These are phyloP conservation scores for Neosalanx taihuensis DNA, from an alignment of 2,797 vertebrate species.

Conservation along the genomic window DNA sequence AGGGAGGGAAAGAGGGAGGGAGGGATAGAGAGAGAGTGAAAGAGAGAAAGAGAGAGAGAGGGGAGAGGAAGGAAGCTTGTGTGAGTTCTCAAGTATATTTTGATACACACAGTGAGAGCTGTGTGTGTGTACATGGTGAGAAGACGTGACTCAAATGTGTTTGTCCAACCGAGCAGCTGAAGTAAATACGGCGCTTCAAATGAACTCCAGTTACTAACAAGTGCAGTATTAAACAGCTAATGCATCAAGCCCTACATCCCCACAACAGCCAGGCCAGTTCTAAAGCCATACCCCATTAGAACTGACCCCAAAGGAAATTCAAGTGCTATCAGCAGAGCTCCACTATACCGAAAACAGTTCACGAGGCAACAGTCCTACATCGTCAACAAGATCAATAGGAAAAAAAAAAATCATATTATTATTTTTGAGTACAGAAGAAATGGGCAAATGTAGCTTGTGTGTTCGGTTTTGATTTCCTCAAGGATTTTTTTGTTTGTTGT, in stretches of 20 bases:
- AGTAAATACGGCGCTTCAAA: neutral
- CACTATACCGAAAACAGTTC: neutral
- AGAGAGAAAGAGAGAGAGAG: too few species aligned
- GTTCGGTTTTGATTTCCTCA: neutral
- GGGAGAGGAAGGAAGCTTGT: neutral
- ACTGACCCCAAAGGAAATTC: neutral
- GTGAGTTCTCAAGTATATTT: neutral
- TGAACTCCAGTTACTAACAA: neutral
- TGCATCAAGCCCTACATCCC: neutral
- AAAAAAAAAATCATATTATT: too few species aligned
- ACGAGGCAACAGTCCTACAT: neutral
- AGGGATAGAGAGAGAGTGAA: neutral
- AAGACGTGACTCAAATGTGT: too few species aligned
- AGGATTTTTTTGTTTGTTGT: neutral
- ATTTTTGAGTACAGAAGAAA: too few species aligned
- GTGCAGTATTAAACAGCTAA: neutral
- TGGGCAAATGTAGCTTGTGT: neutral
- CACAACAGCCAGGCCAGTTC: neutral
- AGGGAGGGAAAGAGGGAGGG: neutral
- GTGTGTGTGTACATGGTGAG: too few species aligned
- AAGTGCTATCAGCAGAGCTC: neutral
- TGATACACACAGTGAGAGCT: too few species aligned
- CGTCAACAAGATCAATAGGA: neutral
- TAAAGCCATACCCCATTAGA: neutral
- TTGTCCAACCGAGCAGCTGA: too few species aligned